Base-by-base conservation (phyloP, 2,888 invertebrate species). In the Glyphotaelius pellucidus region DNA sequence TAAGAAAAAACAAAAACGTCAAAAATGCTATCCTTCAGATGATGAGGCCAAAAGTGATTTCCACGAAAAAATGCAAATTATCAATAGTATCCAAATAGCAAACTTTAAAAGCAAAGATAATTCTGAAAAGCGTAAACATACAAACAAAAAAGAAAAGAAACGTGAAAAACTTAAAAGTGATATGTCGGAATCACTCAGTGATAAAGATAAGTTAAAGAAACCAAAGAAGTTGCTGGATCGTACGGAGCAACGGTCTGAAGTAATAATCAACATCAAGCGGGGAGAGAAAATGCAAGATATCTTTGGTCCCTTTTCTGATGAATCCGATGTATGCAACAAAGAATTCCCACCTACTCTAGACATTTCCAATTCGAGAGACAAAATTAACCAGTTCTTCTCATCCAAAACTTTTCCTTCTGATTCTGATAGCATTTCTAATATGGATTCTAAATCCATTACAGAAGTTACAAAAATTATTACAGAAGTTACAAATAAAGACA, bases 241-340 rank as follows among this genome's bases (percentile, higher is more conserved):
- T 90, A 93, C 94, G 93, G 96, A 95, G 90, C 94, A 94, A 86
- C 91, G 94, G 19, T 93, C 94, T 79, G 96, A 96, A 84, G 93
- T 94, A n/a, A 94, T 94, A 35, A 95, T 94, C 93, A 94, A 94
- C 90, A 94, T 95, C 0, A 97, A 97, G 94, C 97, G 98, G 93
- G 98, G 98, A 94, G 98, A 97, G 42, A 98, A 98, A 95, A 98
- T 98, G 97, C 98, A 98, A 95, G 98, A 98, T 94, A 98, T 98
- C 93, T 98, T 98, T 95, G 98, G 98, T 0, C 98, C 98, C 19
- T 96, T 98, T 92, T 98, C 98, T 1, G 98, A 98, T 94, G 98
- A 98, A 81, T 96, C 96, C 2, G 96, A 96, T 93, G 95, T 89
- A 14, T 92, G 92, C 32, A 89, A 90, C 84, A 93, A 93, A 94